Percentiles rank a stretch among this genome's conserved stretches.
These are phyloP conservation scores for Halcyon leucocephala DNA, from an alignment of 2,797 vertebrate genomes.

Conservation along the genomic window DNA sequence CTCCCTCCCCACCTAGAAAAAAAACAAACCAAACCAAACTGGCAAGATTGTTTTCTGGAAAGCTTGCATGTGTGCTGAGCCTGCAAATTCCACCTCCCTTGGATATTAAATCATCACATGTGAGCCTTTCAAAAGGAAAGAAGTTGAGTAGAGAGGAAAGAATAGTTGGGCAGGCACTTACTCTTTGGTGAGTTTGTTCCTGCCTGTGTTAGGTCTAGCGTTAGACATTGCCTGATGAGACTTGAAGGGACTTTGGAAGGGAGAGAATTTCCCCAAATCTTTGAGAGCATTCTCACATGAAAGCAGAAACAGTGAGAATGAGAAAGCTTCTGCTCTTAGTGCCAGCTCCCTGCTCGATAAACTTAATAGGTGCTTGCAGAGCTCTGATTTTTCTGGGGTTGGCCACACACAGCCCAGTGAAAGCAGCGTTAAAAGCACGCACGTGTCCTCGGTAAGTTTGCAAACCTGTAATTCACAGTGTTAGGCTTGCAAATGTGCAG, in stretches of 20 bases:
- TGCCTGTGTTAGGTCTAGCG: not conserved
- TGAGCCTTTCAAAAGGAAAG: slow-evolving; percentile 46
- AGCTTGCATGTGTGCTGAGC: slow-evolving; percentile 23
- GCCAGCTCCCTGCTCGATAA: not conserved
- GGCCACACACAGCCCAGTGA: not conserved
- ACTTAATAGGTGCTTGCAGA: not conserved
- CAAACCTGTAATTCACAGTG: not conserved
- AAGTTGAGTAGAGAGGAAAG: not conserved
- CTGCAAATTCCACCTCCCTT: not conserved
- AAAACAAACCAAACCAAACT: not conserved
- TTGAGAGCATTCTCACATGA: not conserved
- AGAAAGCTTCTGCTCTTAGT: not conserved
- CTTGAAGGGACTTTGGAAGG: not conserved
- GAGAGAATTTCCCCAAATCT: not conserved
- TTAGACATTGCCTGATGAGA: not conserved
- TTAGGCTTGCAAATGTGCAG: not conserved
- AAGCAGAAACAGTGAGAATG: not conserved
- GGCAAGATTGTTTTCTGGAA: not conserved
- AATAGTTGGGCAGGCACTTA: not conserved
- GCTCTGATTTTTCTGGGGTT: not conserved
- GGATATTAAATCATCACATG: slow-evolving; percentile 14
- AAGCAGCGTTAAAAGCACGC: not conserved
- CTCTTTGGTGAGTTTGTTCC: slow-evolving; percentile 11
- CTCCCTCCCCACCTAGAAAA: rapidly evolving
- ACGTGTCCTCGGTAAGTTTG: not conserved